Base-by-base conservation (phyloP, 2,888 invertebrate species). In the Drosophila kuntzei region DNA sequence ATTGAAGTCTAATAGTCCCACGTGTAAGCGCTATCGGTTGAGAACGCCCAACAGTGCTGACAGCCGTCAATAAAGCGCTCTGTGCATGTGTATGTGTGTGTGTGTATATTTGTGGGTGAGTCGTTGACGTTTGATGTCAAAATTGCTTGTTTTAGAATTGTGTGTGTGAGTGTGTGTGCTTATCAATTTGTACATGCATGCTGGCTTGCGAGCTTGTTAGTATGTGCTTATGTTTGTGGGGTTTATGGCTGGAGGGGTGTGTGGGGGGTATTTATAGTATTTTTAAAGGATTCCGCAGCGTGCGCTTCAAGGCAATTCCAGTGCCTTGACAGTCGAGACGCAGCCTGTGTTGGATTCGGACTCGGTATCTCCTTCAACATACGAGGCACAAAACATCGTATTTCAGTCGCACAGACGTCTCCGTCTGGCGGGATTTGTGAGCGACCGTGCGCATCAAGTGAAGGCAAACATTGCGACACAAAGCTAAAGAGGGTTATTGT, bases 1-100 rank as follows among this genome's bases (percentile, higher is more conserved):
- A 86, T 86, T 84, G 87, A 86, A 86, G 84, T 86, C 81, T 82
- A 86, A 83, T 87, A 85, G 87, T 76, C 84, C 71, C 80, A 71
- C 66, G 80, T 66, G 88, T 75, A 60, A 46, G 54, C 69, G 68
- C 70, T 59, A 72, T 81, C 61, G 64, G 57, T 61, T 47, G 54
- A 71, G 64, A 59, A 51, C 65, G 87, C 74, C 84, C 81, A 60
- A 46, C 70, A 63, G 51, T 60, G 50, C 80, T 73, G 80, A 69
- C 77, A 81, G 76, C 62, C 74, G 54, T 68, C 62, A 53, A 65
- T 62, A 51, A 62, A 53, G 9, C 70, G 70, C 53, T 72, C 66
- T 63, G 55, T 41, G 43, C 12, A 41, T 51, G 36, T 44, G 51
- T 58, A 46, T 36, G 25, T 53, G 50, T 41, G 50, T 60, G 43